Base-by-base conservation (phyloP, 2,797 vertebrate species). In the Premnoplex brunnescens region DNA sequence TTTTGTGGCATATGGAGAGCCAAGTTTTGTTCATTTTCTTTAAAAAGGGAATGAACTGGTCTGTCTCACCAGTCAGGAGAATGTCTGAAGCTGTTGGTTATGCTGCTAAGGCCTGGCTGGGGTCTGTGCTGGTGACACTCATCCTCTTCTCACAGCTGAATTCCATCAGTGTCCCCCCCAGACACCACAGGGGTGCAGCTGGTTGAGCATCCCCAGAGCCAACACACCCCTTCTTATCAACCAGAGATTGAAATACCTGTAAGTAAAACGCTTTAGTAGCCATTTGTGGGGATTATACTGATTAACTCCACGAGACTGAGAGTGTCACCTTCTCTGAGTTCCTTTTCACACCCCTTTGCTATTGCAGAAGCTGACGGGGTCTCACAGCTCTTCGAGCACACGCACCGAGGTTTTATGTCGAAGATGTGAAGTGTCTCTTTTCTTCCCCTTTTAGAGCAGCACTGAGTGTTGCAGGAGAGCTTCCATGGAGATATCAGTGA, bases 341-440 rank as follows among this genome's bases (percentile, higher is more conserved):
- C 9, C 7, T 7, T 37, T 12, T n/a, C 0, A 2, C 1, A 6
- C 17, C 62, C 14, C 72, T 37, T 34, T 62, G 39, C 34, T 2
- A 2, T 15, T 4, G 10, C 21, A 3, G 1, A 9, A 30, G 32
- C 10, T 34, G 18, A 14, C 2, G 11, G 12, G 21, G 24, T n/a
- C 18, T 60, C 0, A 0, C 32, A 68, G 6, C 63, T 52, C 54
- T 24, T 6, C 0, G 9, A 5, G 26, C 7, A 2, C 1, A 1
- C 2, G 21, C 41, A 2, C 21, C 23, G 23, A 3, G 0, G 0
- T 27, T 32, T 51, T 39, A 3, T 3, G 12, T 6, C 44, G 16
- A 32, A n/a, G 32, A 12, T 11, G 19, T 4, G 30, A 55, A 75
- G 28, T 1, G 9, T 2, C 4, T 11, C n/a, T 28, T 14, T 18